A percentile compares a stretch with the other conserved stretches of the same genome.
These are phyloP conservation scores for Harpegnathos saltator DNA, from an alignment of 1,140 invertebrate genomes.

Conservation along the genomic window DNA sequence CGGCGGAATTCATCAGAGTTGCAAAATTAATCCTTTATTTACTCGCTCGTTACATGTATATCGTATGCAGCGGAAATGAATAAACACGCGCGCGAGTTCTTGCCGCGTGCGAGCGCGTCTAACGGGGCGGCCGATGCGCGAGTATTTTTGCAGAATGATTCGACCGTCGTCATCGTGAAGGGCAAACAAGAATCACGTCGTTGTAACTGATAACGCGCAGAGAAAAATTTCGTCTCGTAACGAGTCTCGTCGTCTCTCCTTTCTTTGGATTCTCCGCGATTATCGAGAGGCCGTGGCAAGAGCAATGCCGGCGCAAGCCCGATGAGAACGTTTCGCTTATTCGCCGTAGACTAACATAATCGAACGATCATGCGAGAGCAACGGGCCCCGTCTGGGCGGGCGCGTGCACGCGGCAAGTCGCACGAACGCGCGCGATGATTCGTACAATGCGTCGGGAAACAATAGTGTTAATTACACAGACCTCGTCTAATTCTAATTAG, in stretches of 20 bases:
- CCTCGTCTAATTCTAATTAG: conserved; percentile 82
- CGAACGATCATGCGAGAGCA: conserved; percentile 47
- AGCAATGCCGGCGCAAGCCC: too few species aligned
- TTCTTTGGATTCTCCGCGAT: background rate
- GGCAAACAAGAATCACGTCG: too few species aligned
- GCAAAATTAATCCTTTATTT: too few species aligned
- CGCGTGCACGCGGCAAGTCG: background rate
- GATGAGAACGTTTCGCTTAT: conserved; percentile 27
- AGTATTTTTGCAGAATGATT: too few species aligned
- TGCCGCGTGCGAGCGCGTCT: background rate
- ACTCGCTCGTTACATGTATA: too few species aligned
- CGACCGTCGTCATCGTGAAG: too few species aligned
- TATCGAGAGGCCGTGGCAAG: conserved; percentile 5
- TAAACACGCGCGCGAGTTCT: background rate
- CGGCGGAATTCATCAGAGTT: too few species aligned
- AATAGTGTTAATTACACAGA: conserved; percentile 80
- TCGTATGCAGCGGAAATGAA: too few species aligned
- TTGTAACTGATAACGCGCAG: too few species aligned
- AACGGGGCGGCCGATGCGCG: too few species aligned
- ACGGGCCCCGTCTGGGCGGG: conserved; percentile 1
- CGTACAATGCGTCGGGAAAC: conserved; percentile 72
- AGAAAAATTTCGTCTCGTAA: too few species aligned
- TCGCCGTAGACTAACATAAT: conserved; percentile 25
- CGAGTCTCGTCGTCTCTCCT: too few species aligned
- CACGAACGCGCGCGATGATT: conserved; percentile 30